Percentiles rank a stretch among this genome's conserved stretches.
phyloP scores from a whole-genome alignment of 2,888 invertebrate species.

The Cosmopolites sordidus region DNA sequence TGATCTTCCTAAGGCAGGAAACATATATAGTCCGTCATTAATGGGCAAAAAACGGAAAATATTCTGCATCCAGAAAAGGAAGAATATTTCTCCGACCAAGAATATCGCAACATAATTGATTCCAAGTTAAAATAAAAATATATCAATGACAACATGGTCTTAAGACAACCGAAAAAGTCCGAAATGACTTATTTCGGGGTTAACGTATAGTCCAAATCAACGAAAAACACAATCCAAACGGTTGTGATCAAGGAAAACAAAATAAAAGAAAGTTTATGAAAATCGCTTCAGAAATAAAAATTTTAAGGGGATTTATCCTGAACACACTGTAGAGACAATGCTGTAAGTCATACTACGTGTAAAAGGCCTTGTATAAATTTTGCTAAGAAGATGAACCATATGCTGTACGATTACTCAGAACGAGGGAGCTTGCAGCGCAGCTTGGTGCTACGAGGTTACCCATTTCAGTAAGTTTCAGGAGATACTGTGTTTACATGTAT shows the following conservation, averaged over 20 bases:
- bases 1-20: constrained; percentile 32
- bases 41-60: constrained; percentile 29
- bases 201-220: constrained; percentile 36
- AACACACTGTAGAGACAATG: too few species aligned
- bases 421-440: too few species aligned
- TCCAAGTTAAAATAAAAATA: constrained; percentile 29
- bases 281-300: too few species aligned
- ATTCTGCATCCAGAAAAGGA: constrained; percentile 2
- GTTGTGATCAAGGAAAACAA: constrained; percentile 35
- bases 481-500: too few species aligned
- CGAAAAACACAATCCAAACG: constrained; percentile 31
- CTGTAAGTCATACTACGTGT: too few species aligned
- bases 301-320: too few species aligned
- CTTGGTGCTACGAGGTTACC: too few species aligned
- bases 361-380: too few species aligned
- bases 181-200: constrained; percentile 48
- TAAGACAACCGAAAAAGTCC: constrained; percentile 45
- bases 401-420: too few species aligned
- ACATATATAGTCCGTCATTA: constrained; percentile 43
- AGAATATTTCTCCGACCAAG: constrained; percentile 15
- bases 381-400: too few species aligned
- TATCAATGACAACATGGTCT: constrained; percentile 35
- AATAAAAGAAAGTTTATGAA: too few species aligned
- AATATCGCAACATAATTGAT: constrained; percentile 28
- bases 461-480: too few species aligned